phyloP scores from a whole-genome alignment of 2,113 vertebrate genomes.

The Corydoras maculifer region DNA sequence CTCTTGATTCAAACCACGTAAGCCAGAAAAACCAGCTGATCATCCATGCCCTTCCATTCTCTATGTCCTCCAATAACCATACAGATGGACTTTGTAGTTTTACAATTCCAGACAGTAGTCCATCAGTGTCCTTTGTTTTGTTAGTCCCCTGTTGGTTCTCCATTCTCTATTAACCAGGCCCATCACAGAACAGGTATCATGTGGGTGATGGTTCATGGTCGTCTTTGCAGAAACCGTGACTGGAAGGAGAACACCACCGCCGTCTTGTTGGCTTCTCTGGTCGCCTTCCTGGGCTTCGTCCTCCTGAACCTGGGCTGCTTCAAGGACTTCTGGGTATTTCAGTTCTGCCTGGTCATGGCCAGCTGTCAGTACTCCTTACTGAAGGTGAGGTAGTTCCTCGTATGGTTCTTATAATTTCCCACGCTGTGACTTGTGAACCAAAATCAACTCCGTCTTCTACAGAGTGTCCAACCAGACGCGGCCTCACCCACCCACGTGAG shows the following conservation, averaged over 20 bases:
- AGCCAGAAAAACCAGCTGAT: too few relatives aligned
- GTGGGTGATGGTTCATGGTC: background rate
- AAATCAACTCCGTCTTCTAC: constrained; percentile 29
- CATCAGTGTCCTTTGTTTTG: too few relatives aligned
- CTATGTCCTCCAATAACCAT: background rate
- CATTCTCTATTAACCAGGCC: too few relatives aligned
- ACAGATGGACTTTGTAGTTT: too few relatives aligned
- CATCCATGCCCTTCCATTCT: too few relatives aligned
- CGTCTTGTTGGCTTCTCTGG: constrained; percentile 80
- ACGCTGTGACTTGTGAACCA: background rate
- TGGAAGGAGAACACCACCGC: constrained; percentile 81
- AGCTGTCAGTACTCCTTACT: constrained; percentile 96
- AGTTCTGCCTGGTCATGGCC: constrained; percentile 93
- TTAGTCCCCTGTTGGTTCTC: too few relatives aligned
- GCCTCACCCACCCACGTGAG: constrained; percentile 95
- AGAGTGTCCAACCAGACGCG: constrained; percentile 95
- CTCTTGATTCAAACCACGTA: too few relatives aligned
- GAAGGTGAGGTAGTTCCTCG: constrained; percentile 71
- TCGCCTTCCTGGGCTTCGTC: constrained; percentile 88
- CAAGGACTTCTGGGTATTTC: constrained; percentile 87
- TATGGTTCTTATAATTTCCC: too few relatives aligned
- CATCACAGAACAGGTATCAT: too few relatives aligned
- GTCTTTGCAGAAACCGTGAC: constrained; percentile 69
- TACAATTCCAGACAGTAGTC: too few relatives aligned
- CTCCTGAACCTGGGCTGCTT: constrained; percentile 88